Conservation (phyloP, 2,888 invertebrate species). For the Hemicrepidius hirtus region DNA sequence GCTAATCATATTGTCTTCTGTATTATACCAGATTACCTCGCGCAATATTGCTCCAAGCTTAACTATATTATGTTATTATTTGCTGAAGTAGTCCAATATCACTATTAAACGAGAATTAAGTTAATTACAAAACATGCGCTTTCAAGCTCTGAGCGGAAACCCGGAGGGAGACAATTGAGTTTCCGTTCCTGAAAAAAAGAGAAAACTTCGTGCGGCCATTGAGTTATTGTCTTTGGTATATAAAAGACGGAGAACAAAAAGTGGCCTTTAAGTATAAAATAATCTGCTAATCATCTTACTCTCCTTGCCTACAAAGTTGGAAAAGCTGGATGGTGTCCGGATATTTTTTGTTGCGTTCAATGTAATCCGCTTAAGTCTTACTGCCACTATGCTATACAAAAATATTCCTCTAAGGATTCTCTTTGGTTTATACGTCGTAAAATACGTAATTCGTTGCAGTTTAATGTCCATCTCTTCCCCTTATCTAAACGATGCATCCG, state of each 20-base stretch:
- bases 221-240: conserved; percentile 31
- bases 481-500: conserved; percentile 23
- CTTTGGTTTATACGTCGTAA: not conserved
- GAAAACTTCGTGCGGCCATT: conserved; percentile 13
- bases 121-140: conserved; percentile 35
- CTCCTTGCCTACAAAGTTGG: conserved; percentile 30
- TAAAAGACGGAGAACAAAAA: conserved; percentile 25
- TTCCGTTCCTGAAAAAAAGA: conserved; percentile 26
- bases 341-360: conserved; percentile 21
- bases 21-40: conserved; percentile 45
- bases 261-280: conserved; percentile 32
- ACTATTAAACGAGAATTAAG: conserved; percentile 38
- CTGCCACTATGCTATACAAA: conserved; percentile 10
- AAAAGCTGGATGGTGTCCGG: conserved; percentile 31
- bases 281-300: conserved; percentile 46
- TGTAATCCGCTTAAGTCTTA: conserved; percentile 37
- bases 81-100: conserved; percentile 40
- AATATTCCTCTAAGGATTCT: conserved; percentile 13
- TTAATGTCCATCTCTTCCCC: not conserved
- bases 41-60: conserved; percentile 37
- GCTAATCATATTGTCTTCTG: conserved; percentile 51
- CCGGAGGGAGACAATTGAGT: conserved; percentile 19
- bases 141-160: conserved; percentile 16
- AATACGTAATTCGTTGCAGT: conserved; percentile 1
- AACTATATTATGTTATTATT: conserved; percentile 39